Percentiles rank a stretch among this genome's conserved stretches.
phyloP scores from a whole-genome alignment of 2,113 vertebrate species.

The Rafetus swinhoei region DNA sequence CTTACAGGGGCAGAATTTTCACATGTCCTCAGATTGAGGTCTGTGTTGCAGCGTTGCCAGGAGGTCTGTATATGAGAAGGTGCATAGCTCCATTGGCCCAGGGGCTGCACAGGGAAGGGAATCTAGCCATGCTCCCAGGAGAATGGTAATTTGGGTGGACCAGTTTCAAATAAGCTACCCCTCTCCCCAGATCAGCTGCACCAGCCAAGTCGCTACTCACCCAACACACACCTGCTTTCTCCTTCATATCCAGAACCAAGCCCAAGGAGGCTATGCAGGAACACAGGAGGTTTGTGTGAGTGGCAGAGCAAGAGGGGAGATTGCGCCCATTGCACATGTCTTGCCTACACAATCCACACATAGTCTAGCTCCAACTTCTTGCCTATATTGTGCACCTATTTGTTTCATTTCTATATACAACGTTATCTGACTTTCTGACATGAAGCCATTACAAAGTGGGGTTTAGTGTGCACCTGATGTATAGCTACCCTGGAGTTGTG shows the following conservation, averaged over 20 bases:
- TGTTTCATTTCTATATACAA: background rate
- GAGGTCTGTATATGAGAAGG: background rate
- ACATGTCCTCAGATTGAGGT: background rate
- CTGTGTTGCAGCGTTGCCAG: background rate
- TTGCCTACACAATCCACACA: background rate
- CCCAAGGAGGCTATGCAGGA: background rate
- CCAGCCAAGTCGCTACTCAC: background rate
- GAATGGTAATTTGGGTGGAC: background rate
- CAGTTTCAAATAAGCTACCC: background rate
- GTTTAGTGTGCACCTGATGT: background rate
- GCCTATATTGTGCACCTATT: background rate
- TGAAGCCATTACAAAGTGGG: background rate
- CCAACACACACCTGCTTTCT: background rate
- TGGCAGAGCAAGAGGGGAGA: too few species aligned
- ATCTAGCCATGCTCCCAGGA: accelerated
- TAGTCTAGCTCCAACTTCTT: background rate
- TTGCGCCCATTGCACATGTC: background rate
- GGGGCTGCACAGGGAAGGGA: background rate
- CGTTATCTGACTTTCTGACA: background rate
- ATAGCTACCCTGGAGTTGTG: accelerated
- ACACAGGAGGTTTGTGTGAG: too few species aligned
- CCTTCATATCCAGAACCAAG: background rate
- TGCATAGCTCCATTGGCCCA: background rate
- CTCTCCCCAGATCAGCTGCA: background rate
- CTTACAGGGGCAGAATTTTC: background rate